A percentile compares a stretch with the other conserved stretches of the same genome.
These are phyloP conservation scores for Gryllus longicercus DNA, from an alignment of 2,888 invertebrate species.

Conservation along the genomic window DNA sequence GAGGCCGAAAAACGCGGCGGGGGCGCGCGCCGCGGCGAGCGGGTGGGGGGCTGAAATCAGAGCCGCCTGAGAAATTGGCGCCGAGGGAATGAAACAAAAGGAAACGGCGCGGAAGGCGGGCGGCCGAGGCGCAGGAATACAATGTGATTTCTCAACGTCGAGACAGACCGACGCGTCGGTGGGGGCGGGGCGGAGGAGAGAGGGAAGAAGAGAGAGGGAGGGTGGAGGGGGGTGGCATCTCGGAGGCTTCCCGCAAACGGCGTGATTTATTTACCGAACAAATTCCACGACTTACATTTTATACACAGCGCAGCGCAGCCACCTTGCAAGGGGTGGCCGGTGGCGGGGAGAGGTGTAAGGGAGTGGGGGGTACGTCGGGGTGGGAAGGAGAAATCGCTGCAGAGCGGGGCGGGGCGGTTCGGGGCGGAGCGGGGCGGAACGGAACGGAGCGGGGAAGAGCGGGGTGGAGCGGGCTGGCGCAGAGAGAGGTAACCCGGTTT, in stretches of 20 bases:
- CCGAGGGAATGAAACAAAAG: slow-evolving; percentile 17
- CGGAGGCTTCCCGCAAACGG: not conserved
- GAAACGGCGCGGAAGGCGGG: not conserved
- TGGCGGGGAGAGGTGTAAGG: too few species aligned
- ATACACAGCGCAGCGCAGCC: not conserved
- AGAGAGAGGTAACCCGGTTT: too few species aligned
- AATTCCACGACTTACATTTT: slow-evolving; percentile 5
- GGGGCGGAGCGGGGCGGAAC: too few species aligned
- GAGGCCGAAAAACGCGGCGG: not conserved
- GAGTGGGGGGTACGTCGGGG: too few species aligned
- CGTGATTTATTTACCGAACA: slow-evolving; percentile 9
- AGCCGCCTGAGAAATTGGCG: slow-evolving; percentile 17
- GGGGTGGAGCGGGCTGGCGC: too few species aligned
- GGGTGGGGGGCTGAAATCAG: not conserved
- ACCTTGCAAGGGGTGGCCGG: not conserved
- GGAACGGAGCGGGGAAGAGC: too few species aligned
- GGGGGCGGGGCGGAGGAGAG: not conserved
- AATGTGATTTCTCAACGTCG: slow-evolving; percentile 17
- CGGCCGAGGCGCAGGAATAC: not conserved
- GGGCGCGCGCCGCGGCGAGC: not conserved
- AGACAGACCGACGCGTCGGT: not conserved
- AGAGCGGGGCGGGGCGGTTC: too few species aligned
- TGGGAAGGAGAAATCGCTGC: too few species aligned
- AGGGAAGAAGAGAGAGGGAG: not conserved
- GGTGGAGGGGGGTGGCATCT: not conserved